These are phyloP conservation scores for Atta texana DNA, from an alignment of 1,140 invertebrate species.

Conservation along the genomic window DNA sequence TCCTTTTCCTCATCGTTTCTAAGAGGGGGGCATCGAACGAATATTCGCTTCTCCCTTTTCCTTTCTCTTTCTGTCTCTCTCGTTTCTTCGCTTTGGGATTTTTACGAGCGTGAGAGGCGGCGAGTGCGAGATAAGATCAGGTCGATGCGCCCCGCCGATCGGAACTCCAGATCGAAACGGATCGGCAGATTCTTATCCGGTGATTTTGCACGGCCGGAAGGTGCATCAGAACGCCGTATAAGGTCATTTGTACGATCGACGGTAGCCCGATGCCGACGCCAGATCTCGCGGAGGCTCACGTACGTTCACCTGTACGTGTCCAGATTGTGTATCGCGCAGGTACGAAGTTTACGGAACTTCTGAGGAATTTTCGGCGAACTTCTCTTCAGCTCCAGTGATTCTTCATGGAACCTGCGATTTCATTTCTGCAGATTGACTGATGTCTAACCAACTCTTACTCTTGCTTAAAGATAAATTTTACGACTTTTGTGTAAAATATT, in stretches of 20 bases:
- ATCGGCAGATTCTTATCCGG: slow-evolving; percentile 69
- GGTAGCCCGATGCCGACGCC: slow-evolving; percentile 66
- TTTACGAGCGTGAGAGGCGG: slow-evolving; percentile 30
- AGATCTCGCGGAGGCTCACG: slow-evolving; percentile 64
- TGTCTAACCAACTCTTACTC: background rate
- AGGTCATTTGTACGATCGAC: slow-evolving; percentile 77
- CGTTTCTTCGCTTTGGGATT: slow-evolving; percentile 41
- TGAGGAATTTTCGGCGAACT: slow-evolving; percentile 20
- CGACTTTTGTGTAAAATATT: background rate
- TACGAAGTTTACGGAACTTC: slow-evolving; percentile 27
- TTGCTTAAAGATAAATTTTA: background rate
- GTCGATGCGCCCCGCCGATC: slow-evolving; percentile 17
- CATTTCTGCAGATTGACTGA: background rate
- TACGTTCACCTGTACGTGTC: slow-evolving; percentile 60
- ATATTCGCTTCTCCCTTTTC: background rate
- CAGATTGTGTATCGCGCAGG: slow-evolving; percentile 25
- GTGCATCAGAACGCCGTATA: slow-evolving; percentile 71
- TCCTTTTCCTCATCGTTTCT: background rate
- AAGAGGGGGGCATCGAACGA: background rate
- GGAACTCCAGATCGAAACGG: slow-evolving; percentile 60
- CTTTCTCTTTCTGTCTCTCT: slow-evolving; percentile 2
- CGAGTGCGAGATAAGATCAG: slow-evolving; percentile 65
- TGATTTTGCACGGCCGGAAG: slow-evolving; percentile 62
- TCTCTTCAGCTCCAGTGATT: background rate
- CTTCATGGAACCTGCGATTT: background rate